These are phyloP conservation scores for Tauraco erythrolophus DNA, from an alignment of 2,113 vertebrate genomes.

Conservation along the genomic window DNA sequence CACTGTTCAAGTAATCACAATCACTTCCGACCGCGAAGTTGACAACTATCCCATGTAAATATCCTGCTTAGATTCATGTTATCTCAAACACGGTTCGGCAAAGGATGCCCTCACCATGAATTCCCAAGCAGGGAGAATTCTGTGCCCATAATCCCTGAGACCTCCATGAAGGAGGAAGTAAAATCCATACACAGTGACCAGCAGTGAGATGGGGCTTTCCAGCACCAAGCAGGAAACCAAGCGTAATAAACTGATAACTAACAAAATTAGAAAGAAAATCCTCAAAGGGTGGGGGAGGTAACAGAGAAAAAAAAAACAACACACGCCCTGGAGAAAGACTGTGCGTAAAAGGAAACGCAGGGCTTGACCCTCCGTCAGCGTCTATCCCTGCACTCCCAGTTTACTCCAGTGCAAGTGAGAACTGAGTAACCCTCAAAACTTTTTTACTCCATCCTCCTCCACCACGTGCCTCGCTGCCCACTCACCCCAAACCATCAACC, in stretches of 20 bases:
- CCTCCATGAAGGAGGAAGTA: no score
- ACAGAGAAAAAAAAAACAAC: rapidly evolving
- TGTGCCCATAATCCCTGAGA: neutral
- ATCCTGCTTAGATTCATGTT: neutral
- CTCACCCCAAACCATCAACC: neutral
- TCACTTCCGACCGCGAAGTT: neutral
- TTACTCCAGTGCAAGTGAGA: neutral
- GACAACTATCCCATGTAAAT: neutral
- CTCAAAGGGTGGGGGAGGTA: neutral
- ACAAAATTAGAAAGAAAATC: neutral
- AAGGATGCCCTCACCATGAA: neutral
- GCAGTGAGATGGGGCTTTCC: neutral
- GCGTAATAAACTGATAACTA: neutral
- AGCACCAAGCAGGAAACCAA: neutral
- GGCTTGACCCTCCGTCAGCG: neutral
- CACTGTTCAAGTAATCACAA: neutral
- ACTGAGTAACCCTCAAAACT: neutral
- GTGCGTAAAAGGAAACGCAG: neutral
- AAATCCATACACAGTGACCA: neutral
- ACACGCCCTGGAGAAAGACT: neutral
- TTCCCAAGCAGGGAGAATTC: neutral
- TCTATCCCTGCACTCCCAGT: neutral
- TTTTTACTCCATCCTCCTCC: neutral
- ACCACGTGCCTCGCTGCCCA: rapidly evolving
- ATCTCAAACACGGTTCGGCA: rapidly evolving